These are phyloP conservation scores for Piaya cayana DNA, from an alignment of 2,113 vertebrate genomes.

Conservation along the genomic window DNA sequence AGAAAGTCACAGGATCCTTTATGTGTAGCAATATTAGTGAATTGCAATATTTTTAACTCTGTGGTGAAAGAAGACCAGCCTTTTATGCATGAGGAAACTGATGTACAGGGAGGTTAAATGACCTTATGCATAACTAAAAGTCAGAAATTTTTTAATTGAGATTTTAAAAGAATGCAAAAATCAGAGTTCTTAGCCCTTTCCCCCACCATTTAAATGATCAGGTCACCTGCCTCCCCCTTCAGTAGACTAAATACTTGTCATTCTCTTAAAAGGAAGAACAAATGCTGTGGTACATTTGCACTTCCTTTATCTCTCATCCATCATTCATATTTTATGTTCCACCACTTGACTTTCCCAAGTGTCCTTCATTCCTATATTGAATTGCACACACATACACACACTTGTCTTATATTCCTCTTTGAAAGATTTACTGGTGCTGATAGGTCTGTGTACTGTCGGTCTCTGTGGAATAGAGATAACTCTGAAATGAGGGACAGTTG, in stretches of 20 bases:
- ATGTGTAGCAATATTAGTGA: rapidly evolving
- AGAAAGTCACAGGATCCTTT: not conserved
- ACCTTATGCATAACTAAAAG: not conserved
- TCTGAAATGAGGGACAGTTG: slow-evolving; percentile 42
- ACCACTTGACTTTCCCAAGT: slow-evolving; percentile 71
- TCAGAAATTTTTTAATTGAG: not conserved
- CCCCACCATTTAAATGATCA: not conserved
- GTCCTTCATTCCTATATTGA: slow-evolving; percentile 56
- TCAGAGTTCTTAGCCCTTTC: not conserved
- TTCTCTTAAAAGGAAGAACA: slow-evolving; percentile 33
- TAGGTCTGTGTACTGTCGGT: not conserved
- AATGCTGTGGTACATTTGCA: not conserved
- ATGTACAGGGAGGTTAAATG: not conserved
- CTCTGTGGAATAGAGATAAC: slow-evolving; percentile 40
- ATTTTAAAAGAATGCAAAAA: not conserved
- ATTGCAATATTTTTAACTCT: not conserved
- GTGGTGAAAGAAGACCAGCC: not conserved
- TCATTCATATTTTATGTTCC: slow-evolving; percentile 75
- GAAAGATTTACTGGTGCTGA: slow-evolving; percentile 24
- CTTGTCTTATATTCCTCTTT: slow-evolving; percentile 35
- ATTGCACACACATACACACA: slow-evolving; percentile 38
- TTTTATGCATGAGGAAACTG: not conserved
- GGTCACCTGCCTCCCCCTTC: slow-evolving; percentile 5
- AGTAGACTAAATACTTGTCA: not conserved
- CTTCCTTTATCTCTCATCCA: slow-evolving; percentile 57